Conservation (phyloP, 1,140 invertebrate species). For the Drosophila novamexicana region DNA sequence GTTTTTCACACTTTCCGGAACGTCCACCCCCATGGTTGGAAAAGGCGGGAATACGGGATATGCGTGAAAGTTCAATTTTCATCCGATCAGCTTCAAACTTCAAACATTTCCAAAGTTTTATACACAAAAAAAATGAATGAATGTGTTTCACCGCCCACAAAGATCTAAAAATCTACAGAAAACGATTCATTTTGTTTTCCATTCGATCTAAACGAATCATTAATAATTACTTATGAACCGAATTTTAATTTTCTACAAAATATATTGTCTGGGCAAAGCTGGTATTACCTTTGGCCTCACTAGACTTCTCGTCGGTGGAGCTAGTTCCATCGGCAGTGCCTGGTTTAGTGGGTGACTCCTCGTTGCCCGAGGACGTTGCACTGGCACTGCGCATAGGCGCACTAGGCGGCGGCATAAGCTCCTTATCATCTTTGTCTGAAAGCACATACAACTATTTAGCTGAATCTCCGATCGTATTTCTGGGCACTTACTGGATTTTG, state of each 20-base stretch:
- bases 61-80: too few relatives aligned
- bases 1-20: too few relatives aligned
- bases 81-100: too few relatives aligned
- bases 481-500: conserved; percentile 47
- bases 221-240: too few relatives aligned
- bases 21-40: too few relatives aligned
- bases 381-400: conserved; percentile 57
- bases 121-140: too few relatives aligned
- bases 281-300: conserved; percentile 75
- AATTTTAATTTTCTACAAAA: background rate
- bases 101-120: too few relatives aligned
- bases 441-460: background rate
- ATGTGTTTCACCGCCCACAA: too few relatives aligned
- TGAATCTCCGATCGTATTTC: background rate
- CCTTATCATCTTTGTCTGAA: conserved; percentile 79
- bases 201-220: too few relatives aligned
- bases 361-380: conserved; percentile 26
- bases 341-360: conserved; percentile 37
- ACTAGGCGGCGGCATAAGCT: conserved; percentile 83
- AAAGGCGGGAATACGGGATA: too few relatives aligned
- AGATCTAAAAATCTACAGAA: too few relatives aligned
- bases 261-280: background rate
- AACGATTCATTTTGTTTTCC: too few relatives aligned
- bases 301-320: conserved; percentile 54
- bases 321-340: background rate